Evolutionary conservation across 2,113 vertebrate genomes (phyloP).

Genomic region (Eptatretus burgeri): DNA sequence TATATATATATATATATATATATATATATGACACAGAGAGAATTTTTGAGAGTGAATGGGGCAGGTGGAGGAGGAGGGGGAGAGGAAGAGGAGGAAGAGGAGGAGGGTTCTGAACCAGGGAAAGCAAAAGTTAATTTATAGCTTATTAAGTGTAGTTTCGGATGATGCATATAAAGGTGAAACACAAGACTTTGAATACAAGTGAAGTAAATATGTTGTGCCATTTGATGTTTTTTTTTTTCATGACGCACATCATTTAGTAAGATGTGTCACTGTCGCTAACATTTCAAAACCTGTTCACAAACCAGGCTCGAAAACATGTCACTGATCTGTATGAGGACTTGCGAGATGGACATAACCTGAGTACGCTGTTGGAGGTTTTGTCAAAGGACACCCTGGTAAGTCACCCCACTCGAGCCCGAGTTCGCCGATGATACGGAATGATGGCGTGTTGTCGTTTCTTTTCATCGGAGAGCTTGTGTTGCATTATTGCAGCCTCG

Average conservation of each 20-base stretch:
- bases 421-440: neutral
- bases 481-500: neutral
- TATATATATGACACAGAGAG: no score
- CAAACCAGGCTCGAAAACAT: neutral
- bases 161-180: no score
- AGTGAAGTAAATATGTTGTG: no score
- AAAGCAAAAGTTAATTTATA: no score
- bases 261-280: neutral
- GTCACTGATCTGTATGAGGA: slow-evolving; percentile 1
- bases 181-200: no score
- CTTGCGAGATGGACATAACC: slow-evolving; percentile 1
- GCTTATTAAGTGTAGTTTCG: no score
- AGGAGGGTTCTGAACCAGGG: no score
- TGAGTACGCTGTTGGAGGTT: neutral
- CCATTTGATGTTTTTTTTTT: neutral
- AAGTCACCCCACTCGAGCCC: neutral
- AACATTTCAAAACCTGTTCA: neutral
- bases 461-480: neutral
- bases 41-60: no score
- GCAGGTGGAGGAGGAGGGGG: no score
- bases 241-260: neutral
- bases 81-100: no score
- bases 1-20: no score
- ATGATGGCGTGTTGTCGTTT: neutral
- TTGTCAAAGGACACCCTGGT: neutral